Percentiles rank a stretch among this genome's conserved stretches.
Conservation (phyloP, 2,797 vertebrate genomes). For the Spheniscus humboldti region DNA sequence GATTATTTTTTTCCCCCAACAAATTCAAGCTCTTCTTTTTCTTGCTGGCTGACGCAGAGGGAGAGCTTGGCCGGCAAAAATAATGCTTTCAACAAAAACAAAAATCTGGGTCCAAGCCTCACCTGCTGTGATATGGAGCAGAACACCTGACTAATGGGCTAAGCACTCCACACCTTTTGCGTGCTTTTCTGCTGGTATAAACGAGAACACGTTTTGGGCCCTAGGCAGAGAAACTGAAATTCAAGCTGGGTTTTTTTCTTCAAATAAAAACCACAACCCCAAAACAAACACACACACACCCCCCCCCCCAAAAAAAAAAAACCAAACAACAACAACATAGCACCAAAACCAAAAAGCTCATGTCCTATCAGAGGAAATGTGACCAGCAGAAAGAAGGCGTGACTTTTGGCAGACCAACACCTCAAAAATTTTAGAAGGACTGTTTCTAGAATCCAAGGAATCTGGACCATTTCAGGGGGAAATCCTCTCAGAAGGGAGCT, state of each 20-base stretch:
- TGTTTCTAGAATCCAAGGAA: not conserved
- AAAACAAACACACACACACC: not conserved
- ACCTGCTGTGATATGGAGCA: not conserved
- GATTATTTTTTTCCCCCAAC: rapidly evolving
- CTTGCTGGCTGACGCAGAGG: not conserved
- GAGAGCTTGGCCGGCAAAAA: not conserved
- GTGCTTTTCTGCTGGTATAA: not conserved
- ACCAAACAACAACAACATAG: rapidly evolving
- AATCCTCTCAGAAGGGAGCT: not conserved
- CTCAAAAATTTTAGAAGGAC: not conserved
- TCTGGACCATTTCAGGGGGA: rapidly evolving
- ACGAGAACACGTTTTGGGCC: not conserved
- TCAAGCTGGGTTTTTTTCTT: not conserved
- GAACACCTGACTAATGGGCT: not conserved
- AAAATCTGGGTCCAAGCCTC: not conserved
- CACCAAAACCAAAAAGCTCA: not conserved
- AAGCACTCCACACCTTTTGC: not conserved
- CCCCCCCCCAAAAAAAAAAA: no score
- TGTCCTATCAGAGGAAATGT: not conserved
- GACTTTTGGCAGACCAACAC: not conserved
- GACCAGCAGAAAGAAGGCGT: not conserved
- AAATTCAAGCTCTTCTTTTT: not conserved
- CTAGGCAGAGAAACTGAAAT: not conserved
- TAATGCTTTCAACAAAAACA: not conserved
- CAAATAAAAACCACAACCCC: not conserved